Evolutionary conservation across 2,797 vertebrate species (phyloP).

Genomic region (Erpetoichthys calabaricus): DNA sequence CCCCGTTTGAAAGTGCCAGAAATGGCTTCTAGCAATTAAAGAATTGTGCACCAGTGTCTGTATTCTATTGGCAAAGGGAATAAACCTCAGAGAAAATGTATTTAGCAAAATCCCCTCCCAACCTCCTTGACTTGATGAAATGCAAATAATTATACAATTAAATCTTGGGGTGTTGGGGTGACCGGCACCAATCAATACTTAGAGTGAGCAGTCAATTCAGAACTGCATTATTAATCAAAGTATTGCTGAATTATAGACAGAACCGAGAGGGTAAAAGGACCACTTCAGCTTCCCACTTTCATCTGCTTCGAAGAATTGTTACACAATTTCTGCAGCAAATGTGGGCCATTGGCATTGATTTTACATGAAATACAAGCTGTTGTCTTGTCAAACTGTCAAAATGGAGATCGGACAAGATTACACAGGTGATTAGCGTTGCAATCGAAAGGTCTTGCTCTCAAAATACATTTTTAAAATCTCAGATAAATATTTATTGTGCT

Average conservation of each 20-base stretch:
- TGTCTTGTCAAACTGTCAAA: conserved; percentile 46
- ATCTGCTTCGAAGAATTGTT: conserved; percentile 21
- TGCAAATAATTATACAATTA: no score
- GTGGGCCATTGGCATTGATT: conserved; percentile 39
- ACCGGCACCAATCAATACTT: no score
- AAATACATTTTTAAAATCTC: conserved; percentile 3
- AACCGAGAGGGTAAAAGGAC: background rate
- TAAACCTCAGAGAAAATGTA: conserved; percentile 29
- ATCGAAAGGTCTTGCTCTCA: conserved; percentile 26
- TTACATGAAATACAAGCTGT: conserved; percentile 51
- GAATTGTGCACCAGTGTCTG: conserved; percentile 39
- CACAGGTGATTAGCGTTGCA: conserved; percentile 28
- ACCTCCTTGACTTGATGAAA: no score
- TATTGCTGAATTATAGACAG: background rate
- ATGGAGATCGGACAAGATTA: conserved; percentile 49
- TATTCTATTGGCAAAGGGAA: conserved; percentile 22
- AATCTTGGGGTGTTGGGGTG: no score
- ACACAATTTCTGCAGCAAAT: conserved; percentile 43
- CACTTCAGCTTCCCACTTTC: conserved; percentile 15
- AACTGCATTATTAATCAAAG: background rate
- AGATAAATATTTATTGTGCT: no score
- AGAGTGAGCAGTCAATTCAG: background rate
- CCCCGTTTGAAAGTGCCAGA: conserved; percentile 48
- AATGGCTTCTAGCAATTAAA: conserved; percentile 48
- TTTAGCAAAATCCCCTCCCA: conserved; percentile 28